Percentiles rank a stretch among this genome's conserved stretches.
Evolutionary conservation across 2,113 vertebrate genomes (phyloP).

Genomic region (Raja brachyura): DNA sequence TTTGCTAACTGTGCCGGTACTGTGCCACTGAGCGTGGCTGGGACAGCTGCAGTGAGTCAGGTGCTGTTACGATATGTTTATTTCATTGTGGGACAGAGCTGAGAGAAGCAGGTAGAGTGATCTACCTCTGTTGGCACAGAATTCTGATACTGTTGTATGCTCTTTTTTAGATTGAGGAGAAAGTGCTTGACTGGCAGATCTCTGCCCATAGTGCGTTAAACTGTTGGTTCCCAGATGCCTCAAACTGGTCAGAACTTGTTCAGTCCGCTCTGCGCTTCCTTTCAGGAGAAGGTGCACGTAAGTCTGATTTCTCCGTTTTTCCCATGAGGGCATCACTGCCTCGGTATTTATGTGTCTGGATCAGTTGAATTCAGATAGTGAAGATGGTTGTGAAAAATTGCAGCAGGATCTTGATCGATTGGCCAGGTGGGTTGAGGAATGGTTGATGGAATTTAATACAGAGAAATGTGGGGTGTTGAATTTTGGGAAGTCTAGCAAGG

Average conservation of each 20-base stretch:
- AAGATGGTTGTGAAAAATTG: no score
- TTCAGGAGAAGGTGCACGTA: slow-evolving; percentile 82
- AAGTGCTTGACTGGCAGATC: slow-evolving; percentile 82
- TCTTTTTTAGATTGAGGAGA: slow-evolving; percentile 78
- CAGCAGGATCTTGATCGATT: no score
- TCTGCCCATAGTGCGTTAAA: slow-evolving; percentile 86
- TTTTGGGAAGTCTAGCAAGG: no score
- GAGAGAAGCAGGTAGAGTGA: not conserved
- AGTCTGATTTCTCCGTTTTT: slow-evolving; percentile 30
- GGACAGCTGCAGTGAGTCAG: not conserved
- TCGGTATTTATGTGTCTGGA: no score
- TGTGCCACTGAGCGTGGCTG: no score
- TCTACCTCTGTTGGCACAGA: not conserved
- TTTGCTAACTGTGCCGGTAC: no score
- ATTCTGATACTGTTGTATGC: not conserved
- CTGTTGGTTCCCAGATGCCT: slow-evolving; percentile 78
- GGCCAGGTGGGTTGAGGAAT: no score
- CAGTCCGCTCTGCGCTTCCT: slow-evolving; percentile 84
- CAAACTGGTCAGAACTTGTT: slow-evolving; percentile 90
- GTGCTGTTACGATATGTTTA: not conserved
- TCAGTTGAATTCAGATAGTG: no score
- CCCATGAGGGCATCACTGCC: no score
- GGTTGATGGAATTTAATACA: no score
- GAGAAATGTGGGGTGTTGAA: no score
- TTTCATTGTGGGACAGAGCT: not conserved